A percentile compares a stretch with the other conserved stretches of the same genome.
Conservation (phyloP, 1,140 invertebrate genomes). For the Tetramorium simillimum region DNA sequence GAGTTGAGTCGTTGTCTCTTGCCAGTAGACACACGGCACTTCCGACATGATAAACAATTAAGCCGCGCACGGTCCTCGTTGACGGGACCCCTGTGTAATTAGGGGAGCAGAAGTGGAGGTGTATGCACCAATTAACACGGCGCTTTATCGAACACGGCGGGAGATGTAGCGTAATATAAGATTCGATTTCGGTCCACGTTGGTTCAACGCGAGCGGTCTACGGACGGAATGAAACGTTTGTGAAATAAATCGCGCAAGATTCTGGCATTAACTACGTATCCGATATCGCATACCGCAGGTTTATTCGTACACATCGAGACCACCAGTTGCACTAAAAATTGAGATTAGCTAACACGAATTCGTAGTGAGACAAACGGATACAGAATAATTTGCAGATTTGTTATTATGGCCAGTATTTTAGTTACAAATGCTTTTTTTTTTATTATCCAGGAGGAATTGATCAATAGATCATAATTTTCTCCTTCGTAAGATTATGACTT, state of each 20-base stretch:
- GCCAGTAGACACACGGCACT: not conserved
- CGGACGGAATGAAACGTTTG: not conserved
- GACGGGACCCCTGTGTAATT: conserved; percentile 18
- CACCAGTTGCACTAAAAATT: conserved; percentile 5
- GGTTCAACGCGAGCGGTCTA: not conserved
- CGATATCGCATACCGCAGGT: not conserved
- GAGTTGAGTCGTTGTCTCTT: conserved; percentile 39
- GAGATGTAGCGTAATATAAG: not conserved
- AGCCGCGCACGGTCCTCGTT: conserved; percentile 29
- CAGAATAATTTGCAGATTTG: not conserved
- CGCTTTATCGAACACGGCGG: not conserved
- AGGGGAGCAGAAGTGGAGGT: not conserved
- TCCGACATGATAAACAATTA: conserved; percentile 40
- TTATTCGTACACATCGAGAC: not conserved
- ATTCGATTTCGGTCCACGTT: not conserved
- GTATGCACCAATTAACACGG: not conserved
- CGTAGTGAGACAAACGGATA: not conserved
- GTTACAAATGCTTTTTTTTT: not conserved
- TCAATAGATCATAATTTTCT: not conserved
- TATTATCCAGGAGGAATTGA: not conserved
- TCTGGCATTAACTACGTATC: not conserved
- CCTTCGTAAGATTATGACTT: not conserved
- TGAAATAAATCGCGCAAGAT: not conserved
- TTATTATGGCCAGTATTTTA: not conserved
- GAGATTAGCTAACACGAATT: not conserved